phyloP scores from a whole-genome alignment of 2,888 invertebrate genomes.

The Hecatera dysodea region DNA sequence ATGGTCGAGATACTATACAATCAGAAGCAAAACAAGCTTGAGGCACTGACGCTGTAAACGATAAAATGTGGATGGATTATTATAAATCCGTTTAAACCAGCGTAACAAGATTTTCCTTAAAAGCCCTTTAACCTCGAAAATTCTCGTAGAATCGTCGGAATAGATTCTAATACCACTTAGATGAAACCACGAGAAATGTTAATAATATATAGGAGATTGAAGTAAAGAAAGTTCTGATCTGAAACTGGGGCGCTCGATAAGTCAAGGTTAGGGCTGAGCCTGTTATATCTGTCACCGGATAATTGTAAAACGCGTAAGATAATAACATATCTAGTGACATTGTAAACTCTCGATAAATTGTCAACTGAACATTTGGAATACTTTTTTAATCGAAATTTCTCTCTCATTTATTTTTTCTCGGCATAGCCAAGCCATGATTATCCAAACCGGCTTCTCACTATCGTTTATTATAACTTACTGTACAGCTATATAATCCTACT shows the following conservation, averaged over 20 bases:
- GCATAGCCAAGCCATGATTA: too few relatives aligned
- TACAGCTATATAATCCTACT: too few relatives aligned
- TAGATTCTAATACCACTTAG: constrained; percentile 15
- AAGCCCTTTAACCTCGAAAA: constrained; percentile 20
- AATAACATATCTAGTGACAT: too few relatives aligned
- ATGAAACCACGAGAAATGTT: constrained; percentile 19
- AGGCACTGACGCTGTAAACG: not conserved
- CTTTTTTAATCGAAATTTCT: too few relatives aligned
- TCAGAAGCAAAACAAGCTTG: not conserved
- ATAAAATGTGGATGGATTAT: constrained; percentile 28
- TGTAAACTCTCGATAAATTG: too few relatives aligned
- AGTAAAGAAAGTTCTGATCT: not conserved
- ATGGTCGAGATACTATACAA: too few relatives aligned
- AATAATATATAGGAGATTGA: constrained; percentile 24
- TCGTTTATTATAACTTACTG: too few relatives aligned
- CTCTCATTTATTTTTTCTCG: too few relatives aligned
- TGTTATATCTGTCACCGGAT: too few relatives aligned
- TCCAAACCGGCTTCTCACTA: too few relatives aligned
- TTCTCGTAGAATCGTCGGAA: not conserved
- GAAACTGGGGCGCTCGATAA: not conserved
- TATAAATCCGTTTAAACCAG: constrained; percentile 22
- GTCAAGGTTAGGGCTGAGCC: not conserved
- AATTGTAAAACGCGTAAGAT: too few relatives aligned
- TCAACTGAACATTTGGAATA: too few relatives aligned
- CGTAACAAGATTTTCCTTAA: constrained; percentile 28